These are phyloP conservation scores for Acronicta aceris DNA, from an alignment of 2,888 invertebrate genomes.

Conservation along the genomic window DNA sequence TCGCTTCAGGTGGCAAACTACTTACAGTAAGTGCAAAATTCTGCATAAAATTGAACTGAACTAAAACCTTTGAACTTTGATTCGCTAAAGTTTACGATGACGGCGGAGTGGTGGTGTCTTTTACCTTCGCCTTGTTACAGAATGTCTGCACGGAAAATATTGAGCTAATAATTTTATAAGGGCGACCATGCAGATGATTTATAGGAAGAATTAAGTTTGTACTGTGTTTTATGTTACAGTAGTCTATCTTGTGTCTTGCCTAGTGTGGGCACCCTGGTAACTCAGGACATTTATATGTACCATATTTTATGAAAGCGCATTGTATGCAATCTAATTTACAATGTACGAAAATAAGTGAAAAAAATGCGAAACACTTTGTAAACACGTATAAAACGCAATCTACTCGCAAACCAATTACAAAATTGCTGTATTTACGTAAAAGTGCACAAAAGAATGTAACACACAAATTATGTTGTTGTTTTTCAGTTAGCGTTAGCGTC, in stretches of 20 bases:
- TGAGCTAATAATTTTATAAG: conserved; percentile 1
- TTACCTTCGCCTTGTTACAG: conserved; percentile 28
- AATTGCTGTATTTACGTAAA: conserved; percentile 23
- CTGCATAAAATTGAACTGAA: conserved; percentile 32
- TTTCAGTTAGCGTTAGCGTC: conserved; percentile 36
- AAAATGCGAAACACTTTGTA: background rate
- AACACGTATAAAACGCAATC: conserved; percentile 21
- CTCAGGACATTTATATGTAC: no score
- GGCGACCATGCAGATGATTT: background rate
- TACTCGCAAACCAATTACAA: conserved; percentile 27
- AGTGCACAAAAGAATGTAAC: conserved; percentile 30
- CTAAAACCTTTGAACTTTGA: conserved; percentile 39
- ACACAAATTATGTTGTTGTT: conserved; percentile 39
- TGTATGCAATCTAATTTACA: background rate
- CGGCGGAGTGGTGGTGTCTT: conserved; percentile 26
- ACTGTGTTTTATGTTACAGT: no score
- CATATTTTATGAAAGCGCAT: background rate
- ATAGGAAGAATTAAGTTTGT: no score
- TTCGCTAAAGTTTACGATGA: conserved; percentile 28
- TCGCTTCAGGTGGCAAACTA: conserved; percentile 31
- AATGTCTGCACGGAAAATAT: conserved; percentile 10
- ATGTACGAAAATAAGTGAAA: background rate
- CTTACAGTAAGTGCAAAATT: conserved; percentile 37
- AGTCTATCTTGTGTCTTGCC: no score
- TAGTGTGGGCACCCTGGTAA: no score